A percentile compares a stretch with the other conserved stretches of the same genome.
phyloP scores from a whole-genome alignment of 2,888 invertebrate genomes.

The Synanthedon vespiformis region DNA sequence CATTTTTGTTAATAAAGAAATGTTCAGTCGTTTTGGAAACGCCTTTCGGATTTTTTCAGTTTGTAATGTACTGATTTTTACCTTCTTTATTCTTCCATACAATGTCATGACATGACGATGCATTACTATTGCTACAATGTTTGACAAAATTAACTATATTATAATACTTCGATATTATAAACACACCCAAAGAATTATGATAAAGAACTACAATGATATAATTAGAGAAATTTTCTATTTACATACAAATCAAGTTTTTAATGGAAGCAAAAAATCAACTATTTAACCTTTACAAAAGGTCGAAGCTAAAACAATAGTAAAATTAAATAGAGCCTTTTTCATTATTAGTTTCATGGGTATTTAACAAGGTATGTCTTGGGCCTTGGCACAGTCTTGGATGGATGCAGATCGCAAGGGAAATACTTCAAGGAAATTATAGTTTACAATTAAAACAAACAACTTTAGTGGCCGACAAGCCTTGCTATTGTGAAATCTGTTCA shows the following conservation, averaged over 20 bases:
- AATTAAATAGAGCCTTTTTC: slow-evolving; percentile 37
- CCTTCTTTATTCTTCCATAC: no score
- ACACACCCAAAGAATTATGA: no score
- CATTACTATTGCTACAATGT: no score
- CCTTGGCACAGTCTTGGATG: slow-evolving; percentile 43
- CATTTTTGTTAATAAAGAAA: no score
- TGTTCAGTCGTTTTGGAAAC: no score
- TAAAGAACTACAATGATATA: no score
- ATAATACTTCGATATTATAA: no score
- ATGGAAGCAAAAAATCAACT: slow-evolving; percentile 22
- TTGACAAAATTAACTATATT: no score
- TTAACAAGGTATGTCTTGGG: slow-evolving; percentile 25
- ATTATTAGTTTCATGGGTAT: slow-evolving; percentile 39
- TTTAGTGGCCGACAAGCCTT: neutral
- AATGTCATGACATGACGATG: no score
- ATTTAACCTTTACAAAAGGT: slow-evolving; percentile 29
- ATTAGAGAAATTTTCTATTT: no score
- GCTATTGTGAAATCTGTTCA: neutral
- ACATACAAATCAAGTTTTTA: slow-evolving; percentile 8
- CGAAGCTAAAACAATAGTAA: slow-evolving; percentile 39
- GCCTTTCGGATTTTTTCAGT: no score
- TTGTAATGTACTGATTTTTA: no score
- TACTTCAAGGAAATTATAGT: slow-evolving; percentile 32
- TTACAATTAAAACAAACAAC: slow-evolving; percentile 24
- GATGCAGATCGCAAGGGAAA: slow-evolving; percentile 36